phyloP scores from a whole-genome alignment of 1,140 invertebrate genomes.

The Diuraphis noxia region DNA sequence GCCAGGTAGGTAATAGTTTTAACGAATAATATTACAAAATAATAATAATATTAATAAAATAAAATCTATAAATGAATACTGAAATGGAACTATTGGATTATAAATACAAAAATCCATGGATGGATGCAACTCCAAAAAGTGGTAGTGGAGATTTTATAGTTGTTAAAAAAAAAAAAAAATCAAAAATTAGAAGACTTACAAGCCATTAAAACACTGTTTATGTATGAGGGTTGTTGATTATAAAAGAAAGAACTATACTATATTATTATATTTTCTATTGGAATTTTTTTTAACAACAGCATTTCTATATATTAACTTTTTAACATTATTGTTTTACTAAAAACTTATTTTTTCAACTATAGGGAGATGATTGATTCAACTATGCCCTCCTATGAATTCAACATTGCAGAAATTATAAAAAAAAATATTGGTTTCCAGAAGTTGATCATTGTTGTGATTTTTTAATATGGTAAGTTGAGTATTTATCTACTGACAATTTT shows the following conservation, averaged over 20 bases:
- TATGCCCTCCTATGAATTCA: background rate
- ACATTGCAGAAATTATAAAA: background rate
- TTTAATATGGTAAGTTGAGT: background rate
- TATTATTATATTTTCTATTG: background rate
- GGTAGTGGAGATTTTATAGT: background rate
- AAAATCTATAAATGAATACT: constrained; percentile 18
- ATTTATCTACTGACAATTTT: background rate
- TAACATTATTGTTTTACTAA: background rate
- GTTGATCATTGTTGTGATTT: background rate
- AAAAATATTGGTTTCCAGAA: background rate
- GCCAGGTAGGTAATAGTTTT: background rate
- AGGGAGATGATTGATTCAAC: background rate
- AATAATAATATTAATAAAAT: background rate
- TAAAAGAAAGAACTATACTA: background rate
- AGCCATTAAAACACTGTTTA: background rate
- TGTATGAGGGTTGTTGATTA: background rate
- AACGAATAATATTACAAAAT: background rate
- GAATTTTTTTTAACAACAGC: background rate
- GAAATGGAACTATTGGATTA: background rate
- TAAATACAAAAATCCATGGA: background rate
- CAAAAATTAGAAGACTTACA: background rate
- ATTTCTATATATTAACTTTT: background rate
- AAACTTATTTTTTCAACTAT: background rate
- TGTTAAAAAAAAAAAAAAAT: background rate
- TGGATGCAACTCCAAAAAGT: background rate